A percentile compares a stretch with the other conserved stretches of the same genome.
Evolutionary conservation across 2,113 vertebrate species (phyloP).

Genomic region (Smithornis capensis): DNA sequence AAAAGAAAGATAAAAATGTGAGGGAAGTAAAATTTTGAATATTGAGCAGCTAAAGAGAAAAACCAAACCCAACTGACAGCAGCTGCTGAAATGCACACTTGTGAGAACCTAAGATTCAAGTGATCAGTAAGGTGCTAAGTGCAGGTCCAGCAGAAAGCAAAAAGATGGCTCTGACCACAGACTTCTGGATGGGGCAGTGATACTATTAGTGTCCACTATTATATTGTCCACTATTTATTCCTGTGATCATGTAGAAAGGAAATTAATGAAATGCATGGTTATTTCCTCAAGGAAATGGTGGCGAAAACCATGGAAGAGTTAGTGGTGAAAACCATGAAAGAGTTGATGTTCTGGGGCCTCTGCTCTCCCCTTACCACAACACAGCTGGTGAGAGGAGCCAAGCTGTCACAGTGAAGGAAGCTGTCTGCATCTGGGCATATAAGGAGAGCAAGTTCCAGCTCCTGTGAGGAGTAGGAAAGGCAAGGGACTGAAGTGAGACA

Average conservation of each 20-base stretch:
- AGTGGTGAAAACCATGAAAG: not conserved
- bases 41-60: not conserved
- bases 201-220: not conserved
- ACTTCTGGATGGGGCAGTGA: not conserved
- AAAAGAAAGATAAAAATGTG: not conserved
- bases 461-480: not conserved
- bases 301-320: not conserved
- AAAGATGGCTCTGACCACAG: not conserved
- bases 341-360: not conserved
- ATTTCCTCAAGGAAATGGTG: not conserved
- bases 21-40: not conserved
- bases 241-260: not conserved
- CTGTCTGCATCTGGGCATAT: not conserved
- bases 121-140: not conserved
- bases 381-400: not conserved
- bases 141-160: not conserved
- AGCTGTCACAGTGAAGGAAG: fast-evolving
- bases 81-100: not conserved
- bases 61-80: not conserved
- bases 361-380: not conserved
- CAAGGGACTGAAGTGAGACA: not conserved
- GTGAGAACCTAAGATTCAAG: not conserved
- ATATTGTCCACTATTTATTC: not conserved
- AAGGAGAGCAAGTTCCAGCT: not conserved
- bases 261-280: not conserved